Conservation (phyloP, 2,888 invertebrate genomes). For the Ornithoptera alexandrae region DNA sequence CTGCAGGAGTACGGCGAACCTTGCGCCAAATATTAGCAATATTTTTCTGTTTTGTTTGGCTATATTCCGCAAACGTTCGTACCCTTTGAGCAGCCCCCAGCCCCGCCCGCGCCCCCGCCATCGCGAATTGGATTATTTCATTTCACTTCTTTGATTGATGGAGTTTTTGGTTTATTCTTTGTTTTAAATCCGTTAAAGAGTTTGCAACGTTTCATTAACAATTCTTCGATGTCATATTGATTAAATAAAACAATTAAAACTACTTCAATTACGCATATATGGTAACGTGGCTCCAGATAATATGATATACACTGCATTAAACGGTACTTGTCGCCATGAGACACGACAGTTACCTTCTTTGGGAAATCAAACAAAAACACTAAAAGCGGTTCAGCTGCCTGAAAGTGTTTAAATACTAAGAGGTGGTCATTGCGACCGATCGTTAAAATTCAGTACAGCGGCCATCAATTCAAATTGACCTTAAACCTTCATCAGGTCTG, state of each 20-base stretch:
- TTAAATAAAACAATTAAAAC: too few relatives aligned
- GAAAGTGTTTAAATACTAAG: too few relatives aligned
- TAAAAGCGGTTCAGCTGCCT: too few relatives aligned
- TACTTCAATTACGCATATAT: too few relatives aligned
- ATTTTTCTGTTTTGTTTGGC: slow-evolving; percentile 63
- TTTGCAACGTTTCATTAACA: neutral
- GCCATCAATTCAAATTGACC: neutral
- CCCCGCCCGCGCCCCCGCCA: slow-evolving; percentile 46
- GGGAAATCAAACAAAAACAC: too few relatives aligned
- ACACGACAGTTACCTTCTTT: too few relatives aligned
- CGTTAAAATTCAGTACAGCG: too few relatives aligned
- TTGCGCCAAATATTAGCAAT: slow-evolving; percentile 73
- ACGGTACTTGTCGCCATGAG: too few relatives aligned
- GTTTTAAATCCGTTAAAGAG: slow-evolving; percentile 39
- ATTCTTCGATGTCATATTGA: too few relatives aligned
- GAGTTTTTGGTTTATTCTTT: slow-evolving; percentile 59
- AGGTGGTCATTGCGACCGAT: too few relatives aligned
- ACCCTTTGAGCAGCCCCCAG: slow-evolving; percentile 65
- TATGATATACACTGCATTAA: too few relatives aligned
- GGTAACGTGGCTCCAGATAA: too few relatives aligned
- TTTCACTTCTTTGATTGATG: slow-evolving; percentile 77
- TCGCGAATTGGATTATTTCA: slow-evolving; percentile 75
- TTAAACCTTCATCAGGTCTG: neutral
- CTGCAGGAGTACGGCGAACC: slow-evolving; percentile 59
- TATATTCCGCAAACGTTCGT: slow-evolving; percentile 38